Percentiles rank a stretch among this genome's conserved stretches.
Conservation (phyloP, 1,140 invertebrate genomes). For the Drosophila varians region DNA sequence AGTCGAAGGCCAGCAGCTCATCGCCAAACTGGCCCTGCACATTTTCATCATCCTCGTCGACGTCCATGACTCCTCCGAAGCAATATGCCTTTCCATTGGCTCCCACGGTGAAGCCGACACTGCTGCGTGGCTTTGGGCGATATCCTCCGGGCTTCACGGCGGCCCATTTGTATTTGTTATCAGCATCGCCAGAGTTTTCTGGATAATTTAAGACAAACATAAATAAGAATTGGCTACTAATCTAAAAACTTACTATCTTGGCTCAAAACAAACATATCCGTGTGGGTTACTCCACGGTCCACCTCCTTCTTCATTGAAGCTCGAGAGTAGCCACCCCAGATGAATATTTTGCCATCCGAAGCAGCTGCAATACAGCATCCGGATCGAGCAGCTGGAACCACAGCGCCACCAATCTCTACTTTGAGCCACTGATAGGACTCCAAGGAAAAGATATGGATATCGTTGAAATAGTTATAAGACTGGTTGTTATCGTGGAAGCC, state of each 20-base stretch:
- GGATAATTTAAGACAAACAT: background rate
- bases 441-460: constrained; percentile 92
- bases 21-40: constrained; percentile 92
- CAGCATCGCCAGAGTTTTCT: constrained; percentile 83
- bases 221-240: background rate
- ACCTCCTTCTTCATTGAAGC: constrained; percentile 91
- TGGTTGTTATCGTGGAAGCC: constrained; percentile 95
- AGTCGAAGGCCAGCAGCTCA: constrained; percentile 91
- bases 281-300: constrained; percentile 91
- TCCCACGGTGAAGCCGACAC: constrained; percentile 84
- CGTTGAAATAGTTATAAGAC: constrained; percentile 95
- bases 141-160: constrained; percentile 88
- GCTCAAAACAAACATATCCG: constrained; percentile 91
- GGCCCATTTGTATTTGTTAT: constrained; percentile 89
- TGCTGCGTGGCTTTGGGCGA: constrained; percentile 88
- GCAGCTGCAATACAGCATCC: constrained; percentile 88
- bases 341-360: constrained; percentile 87
- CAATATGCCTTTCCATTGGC: constrained; percentile 83
- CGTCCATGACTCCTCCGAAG: constrained; percentile 93
- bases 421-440: constrained; percentile 92
- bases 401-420: constrained; percentile 87
- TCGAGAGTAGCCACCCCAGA: constrained; percentile 96
- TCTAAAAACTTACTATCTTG: constrained; percentile 86
- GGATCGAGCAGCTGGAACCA: constrained; percentile 88
- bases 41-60: constrained; percentile 92